A percentile compares a stretch with the other conserved stretches of the same genome.
phyloP scores from a whole-genome alignment of 2,888 invertebrate genomes.

The Dascillus cervinus region DNA sequence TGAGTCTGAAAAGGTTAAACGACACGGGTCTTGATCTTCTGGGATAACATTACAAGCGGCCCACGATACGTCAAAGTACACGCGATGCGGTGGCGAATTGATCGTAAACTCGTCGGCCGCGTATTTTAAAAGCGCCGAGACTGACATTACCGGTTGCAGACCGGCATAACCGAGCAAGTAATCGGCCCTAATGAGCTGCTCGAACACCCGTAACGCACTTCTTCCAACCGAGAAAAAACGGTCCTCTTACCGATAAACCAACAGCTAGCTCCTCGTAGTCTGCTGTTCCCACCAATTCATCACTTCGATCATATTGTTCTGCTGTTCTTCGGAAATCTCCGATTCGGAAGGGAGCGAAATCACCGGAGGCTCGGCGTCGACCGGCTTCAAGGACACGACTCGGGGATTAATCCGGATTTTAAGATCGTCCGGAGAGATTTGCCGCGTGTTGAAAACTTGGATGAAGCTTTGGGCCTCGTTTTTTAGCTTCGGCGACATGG shows the following conservation, averaged over 20 bases:
- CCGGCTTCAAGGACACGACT: constrained; percentile 19
- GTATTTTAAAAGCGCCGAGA: neutral
- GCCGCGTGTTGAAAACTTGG: constrained; percentile 24
- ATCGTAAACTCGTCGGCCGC: constrained; percentile 6
- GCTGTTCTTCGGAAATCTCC: constrained; percentile 6
- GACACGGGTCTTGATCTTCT: too few species aligned
- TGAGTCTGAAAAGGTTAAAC: too few species aligned
- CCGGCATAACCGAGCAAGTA: neutral
- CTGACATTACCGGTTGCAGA: neutral
- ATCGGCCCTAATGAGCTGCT: neutral
- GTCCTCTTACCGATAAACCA: neutral
- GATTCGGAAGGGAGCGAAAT: neutral
- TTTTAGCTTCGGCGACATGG: constrained; percentile 36
- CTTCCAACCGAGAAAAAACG: too few species aligned
- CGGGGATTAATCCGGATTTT: constrained; percentile 29
- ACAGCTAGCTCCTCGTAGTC: constrained; percentile 11
- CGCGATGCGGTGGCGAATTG: constrained; percentile 7
- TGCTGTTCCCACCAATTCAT: constrained; percentile 49
- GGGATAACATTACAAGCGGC: too few species aligned
- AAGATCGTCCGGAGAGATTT: constrained; percentile 11
- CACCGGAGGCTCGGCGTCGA: neutral
- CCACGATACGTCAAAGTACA: constrained; percentile 1
- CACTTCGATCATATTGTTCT: constrained; percentile 44
- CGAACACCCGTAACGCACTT: too few species aligned
- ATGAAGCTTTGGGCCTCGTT: constrained; percentile 25